Evolutionary conservation across 2,113 vertebrate genomes (phyloP).

Genomic region (Triplophysa siluroides): DNA sequence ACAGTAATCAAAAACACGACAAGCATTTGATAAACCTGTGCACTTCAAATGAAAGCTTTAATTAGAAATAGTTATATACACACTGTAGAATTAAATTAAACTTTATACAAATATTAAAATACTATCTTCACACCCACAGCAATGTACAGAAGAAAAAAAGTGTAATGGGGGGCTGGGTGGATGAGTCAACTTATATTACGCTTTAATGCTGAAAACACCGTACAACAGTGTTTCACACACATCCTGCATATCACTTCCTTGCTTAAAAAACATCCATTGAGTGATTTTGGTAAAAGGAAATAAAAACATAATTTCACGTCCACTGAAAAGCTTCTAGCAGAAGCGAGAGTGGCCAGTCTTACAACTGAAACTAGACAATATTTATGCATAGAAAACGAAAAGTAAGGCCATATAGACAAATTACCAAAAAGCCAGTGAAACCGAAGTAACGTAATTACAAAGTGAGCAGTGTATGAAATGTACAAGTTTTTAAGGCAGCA

Average conservation of each 20-base stretch:
- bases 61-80: conserved; percentile 99
- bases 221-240: conserved; percentile 70
- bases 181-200: conserved; percentile 49
- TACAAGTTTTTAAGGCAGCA: conserved; percentile 76
- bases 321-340: conserved; percentile 53
- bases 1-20: background rate
- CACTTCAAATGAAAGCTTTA: conserved; percentile 94
- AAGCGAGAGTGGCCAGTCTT: conserved; percentile 35
- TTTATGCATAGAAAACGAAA: conserved; percentile 77
- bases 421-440: conserved; percentile 63
- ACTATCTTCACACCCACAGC: conserved; percentile 98
- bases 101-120: conserved; percentile 99
- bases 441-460: conserved; percentile 63
- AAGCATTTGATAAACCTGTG: conserved; percentile 40
- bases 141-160: conserved; percentile 87
- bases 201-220: conserved; percentile 60
- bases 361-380: conserved; percentile 62
- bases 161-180: conserved; percentile 61
- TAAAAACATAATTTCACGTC: conserved; percentile 58
- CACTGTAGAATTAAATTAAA: conserved; percentile 99
- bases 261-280: conserved; percentile 49
- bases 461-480: conserved; percentile 55
- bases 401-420: conserved; percentile 69
- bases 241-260: conserved; percentile 41
- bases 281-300: conserved; percentile 58